Evolutionary conservation across 2,888 invertebrate species (phyloP), one percentile per base, ranked within the genome.

Genomic region (Aquatica leii): DNA sequence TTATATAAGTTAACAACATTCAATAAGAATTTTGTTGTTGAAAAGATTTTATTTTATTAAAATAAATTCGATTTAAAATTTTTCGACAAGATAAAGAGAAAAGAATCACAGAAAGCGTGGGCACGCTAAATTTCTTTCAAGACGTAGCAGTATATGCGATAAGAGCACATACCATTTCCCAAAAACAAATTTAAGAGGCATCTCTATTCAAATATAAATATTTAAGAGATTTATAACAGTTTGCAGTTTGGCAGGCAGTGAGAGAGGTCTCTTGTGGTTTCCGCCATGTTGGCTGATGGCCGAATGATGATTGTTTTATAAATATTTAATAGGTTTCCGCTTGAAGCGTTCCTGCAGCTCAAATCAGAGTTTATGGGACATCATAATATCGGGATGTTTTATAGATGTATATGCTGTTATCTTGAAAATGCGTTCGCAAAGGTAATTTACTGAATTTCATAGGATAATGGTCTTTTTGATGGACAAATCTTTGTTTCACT

Each of bases 231-330:
- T 82, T 81, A 82, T 82, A 82, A 82, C 81, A 78, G 81, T 81
- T 80, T 78, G 80, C 77, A 78, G 79, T 80, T 78, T 77, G 77
- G 67, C 67, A 61, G 70, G 67, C 71, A 67, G 62, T 62, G 68
- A 60, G 66, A 69, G 62, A 70, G 73, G 73, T 79, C 81, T 79
- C 79, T 70, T 65, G 77, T 71, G 78, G 77, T 74, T 68, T 77
- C 80, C 77, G 82, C 81, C 81, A 81, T 81, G 81, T 81, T 81
- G 81, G 75, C 75, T 82, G 82, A 82, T 82, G 82, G 82, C 74
- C 81, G 81, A 80, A 82, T 81, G 82, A 82, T 82, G 82, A 82
- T 82, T 82, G 82, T 82, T 82, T 81, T 79, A 81, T 82, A 80
- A 82, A 82, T 82, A 81, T 81, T 81, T 80, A 73, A 82, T 78